Conservation (phyloP, 2,113 vertebrate species). For the Ptyas mucosa region DNA sequence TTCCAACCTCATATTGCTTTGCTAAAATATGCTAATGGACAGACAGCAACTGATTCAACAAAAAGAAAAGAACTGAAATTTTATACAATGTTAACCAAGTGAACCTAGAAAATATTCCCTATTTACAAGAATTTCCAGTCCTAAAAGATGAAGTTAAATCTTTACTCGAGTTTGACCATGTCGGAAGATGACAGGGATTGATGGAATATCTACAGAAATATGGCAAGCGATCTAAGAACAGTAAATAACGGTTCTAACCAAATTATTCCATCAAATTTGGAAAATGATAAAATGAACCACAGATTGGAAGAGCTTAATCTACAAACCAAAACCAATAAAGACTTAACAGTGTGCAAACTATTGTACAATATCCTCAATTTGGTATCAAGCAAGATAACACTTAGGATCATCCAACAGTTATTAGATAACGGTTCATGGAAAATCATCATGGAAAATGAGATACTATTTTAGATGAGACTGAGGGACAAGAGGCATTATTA, state of each 20-base stretch:
- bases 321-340: neutral
- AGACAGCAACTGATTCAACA: neutral
- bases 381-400: neutral
- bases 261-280: neutral
- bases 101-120: neutral
- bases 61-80: neutral
- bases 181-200: neutral
- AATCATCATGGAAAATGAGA: neutral
- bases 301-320: neutral
- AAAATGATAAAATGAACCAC: neutral
- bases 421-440: neutral
- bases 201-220: neutral
- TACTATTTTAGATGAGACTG: neutral
- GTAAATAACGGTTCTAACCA: neutral
- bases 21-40: neutral
- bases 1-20: neutral
- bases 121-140: neutral
- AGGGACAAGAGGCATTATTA: neutral
- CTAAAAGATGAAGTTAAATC: neutral
- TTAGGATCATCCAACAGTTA: neutral
- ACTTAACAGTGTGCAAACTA: neutral
- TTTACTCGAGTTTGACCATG: neutral
- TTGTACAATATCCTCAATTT: neutral
- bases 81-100: neutral
- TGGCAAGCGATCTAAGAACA: neutral